phyloP scores from a whole-genome alignment of 2,797 vertebrate species.

The Choloepus didactylus region DNA sequence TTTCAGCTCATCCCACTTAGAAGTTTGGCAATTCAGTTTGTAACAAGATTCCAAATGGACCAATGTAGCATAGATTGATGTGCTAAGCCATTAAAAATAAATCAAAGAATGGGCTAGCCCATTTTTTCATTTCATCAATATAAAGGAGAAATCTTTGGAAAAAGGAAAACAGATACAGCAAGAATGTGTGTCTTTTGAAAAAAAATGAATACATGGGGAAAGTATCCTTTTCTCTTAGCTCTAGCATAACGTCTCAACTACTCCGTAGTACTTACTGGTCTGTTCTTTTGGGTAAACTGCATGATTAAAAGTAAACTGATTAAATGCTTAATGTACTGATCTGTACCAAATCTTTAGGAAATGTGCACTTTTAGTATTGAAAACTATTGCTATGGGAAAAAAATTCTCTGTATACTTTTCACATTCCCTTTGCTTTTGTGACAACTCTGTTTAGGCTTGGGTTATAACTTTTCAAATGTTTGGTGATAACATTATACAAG shows the following conservation, averaged over 20 bases:
- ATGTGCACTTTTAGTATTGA: neutral
- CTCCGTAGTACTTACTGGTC: neutral
- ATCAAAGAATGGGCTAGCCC: neutral
- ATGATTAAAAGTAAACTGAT: neutral
- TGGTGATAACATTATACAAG: neutral
- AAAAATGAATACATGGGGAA: neutral
- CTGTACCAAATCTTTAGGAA: neutral
- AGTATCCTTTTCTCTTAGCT: neutral
- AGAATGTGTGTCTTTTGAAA: neutral
- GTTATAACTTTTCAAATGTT: constrained; percentile 37
- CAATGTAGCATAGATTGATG: neutral
- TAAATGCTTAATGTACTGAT: neutral
- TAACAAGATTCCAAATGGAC: neutral
- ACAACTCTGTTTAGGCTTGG: constrained; percentile 9
- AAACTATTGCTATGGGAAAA: neutral
- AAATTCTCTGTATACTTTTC: neutral
- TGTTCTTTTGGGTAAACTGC: neutral
- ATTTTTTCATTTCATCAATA: constrained; percentile 16
- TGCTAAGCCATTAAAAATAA: constrained; percentile 9
- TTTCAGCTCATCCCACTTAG: constrained; percentile 9
- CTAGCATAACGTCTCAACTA: neutral
- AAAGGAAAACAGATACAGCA: neutral
- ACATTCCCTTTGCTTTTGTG: constrained; percentile 23
- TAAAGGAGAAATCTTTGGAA: constrained; percentile 34
- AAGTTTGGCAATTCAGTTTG: constrained; percentile 28